Conservation (phyloP, 2,113 vertebrate genomes). For the Hucho hucho region DNA sequence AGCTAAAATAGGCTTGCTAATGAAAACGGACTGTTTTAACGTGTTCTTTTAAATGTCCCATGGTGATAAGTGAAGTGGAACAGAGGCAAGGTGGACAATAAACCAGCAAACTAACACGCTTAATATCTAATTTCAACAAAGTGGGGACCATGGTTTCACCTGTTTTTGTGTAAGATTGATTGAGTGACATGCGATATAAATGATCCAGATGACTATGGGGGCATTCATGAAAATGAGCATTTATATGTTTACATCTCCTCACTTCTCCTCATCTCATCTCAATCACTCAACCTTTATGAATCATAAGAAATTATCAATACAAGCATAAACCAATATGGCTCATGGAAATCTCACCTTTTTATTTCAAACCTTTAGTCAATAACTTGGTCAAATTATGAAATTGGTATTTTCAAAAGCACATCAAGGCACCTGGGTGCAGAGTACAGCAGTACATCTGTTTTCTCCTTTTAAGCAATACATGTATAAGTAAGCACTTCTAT, state of each 20-base stretch:
- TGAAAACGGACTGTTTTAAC: constrained; percentile 86
- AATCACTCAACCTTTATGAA: neutral
- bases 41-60: constrained; percentile 65
- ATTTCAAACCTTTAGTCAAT: no score
- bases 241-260: neutral
- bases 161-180: neutral
- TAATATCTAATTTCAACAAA: constrained; percentile 31
- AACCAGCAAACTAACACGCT: constrained; percentile 64
- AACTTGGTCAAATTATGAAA: no score
- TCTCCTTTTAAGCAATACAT: constrained; percentile 59
- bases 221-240: neutral
- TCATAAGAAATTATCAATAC: neutral
- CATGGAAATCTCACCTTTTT: no score
- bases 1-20: constrained; percentile 87
- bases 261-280: no score
- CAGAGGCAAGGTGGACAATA: constrained; percentile 57
- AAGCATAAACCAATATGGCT: no score
- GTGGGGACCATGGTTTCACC: neutral
- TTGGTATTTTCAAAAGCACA: neutral
- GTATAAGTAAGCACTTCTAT: constrained; percentile 35
- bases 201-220: neutral
- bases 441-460: constrained; percentile 39
- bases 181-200: neutral
- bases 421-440: constrained; percentile 54
- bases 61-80: constrained; percentile 69